Evolutionary conservation across 2,797 vertebrate species (phyloP), one percentile per base, ranked within the genome.

Genomic region (Halcyon smyrnensis): DNA sequence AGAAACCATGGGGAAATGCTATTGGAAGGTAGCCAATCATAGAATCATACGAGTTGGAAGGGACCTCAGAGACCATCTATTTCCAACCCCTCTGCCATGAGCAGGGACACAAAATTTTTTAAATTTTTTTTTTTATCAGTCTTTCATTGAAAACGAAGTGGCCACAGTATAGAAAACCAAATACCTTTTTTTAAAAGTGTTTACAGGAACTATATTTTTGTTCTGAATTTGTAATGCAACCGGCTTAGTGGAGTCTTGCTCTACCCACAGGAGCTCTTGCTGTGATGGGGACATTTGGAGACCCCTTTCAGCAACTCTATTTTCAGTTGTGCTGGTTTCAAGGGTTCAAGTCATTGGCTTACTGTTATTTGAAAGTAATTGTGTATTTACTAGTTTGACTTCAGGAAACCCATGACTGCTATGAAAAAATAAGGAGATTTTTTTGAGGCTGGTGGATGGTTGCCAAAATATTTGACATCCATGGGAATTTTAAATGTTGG

Each of bases 401-500:
- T 95, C 64, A 68, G 67, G 80, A 90, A 48, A 62, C 7, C 24
- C 50, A 51, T 67, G 90, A 45, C 59, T 89, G 30, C 41, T 63
- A 76, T 75, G 91, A 83, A 96, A 95, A 73, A 78, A 28, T 86
- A 82, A 95, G 77, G 84, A 43, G 15, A 14, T 39, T 56, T 59
- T 95, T 74, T 41, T 80, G 80, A 87, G 79, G 54, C 63, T 70
- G 41, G 48, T 94, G 74, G n/a, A 37, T 24, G n/a, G 36, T 62
- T 82, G 91, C 96, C 91, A 96, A 91, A 92, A 90, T 85, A 95
- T 56, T 95, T 96, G 89, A 57, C 82, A 91, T 80, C n/a, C 9
- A 5, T 67, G 57, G 75, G 74, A 89, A 54, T 74, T 90, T 89
- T 84, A 78, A 87, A n/a, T 28, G 50, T 95, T 78, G 84, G 39